Percentiles rank a stretch among this genome's conserved stretches.
phyloP scores from a whole-genome alignment of 2,797 vertebrate genomes.

The Ctenopoma multispine region DNA sequence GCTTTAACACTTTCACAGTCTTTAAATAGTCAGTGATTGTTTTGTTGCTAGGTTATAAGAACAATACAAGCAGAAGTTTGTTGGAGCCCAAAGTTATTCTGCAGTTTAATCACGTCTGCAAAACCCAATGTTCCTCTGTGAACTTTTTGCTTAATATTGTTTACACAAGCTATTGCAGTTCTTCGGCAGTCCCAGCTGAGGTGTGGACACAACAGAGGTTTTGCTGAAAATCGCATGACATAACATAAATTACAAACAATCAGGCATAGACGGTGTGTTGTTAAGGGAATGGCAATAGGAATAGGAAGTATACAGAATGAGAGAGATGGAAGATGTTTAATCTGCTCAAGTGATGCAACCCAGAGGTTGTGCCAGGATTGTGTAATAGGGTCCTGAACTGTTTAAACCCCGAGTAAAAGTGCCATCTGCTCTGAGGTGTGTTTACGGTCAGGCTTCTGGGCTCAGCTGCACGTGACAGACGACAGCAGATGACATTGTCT shows the following conservation, averaged over 20 bases:
- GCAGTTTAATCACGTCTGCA: conserved; percentile 29
- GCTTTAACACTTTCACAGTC: conserved; percentile 59
- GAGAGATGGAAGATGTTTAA: conserved; percentile 68
- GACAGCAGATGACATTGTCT: conserved; percentile 1
- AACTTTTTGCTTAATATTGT: conserved; percentile 22
- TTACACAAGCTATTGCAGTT: neutral
- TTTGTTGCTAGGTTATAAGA: conserved; percentile 73
- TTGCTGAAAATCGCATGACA: conserved; percentile 62
- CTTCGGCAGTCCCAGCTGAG: neutral
- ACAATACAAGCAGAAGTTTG: conserved; percentile 44
- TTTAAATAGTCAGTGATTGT: conserved; percentile 62
- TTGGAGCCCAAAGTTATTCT: conserved; percentile 29
- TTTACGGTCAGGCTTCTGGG: conserved; percentile 51
- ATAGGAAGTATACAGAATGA: conserved; percentile 35
- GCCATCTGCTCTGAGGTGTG: conserved; percentile 74
- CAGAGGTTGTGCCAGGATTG: conserved; percentile 67
- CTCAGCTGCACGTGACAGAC: conserved; percentile 43
- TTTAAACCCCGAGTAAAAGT: conserved; percentile 48
- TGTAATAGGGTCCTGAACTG: conserved; percentile 65
- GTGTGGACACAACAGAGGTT: conserved; percentile 32
- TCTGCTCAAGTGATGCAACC: conserved; percentile 74
- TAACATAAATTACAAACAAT: conserved; percentile 60
- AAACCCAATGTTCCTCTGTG: conserved; percentile 10
- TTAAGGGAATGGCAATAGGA: conserved; percentile 17
- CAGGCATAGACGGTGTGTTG: conserved; percentile 46